These are phyloP conservation scores for Tragelaphus buxtoni DNA, from an alignment of 2,113 vertebrate species.

Conservation along the genomic window DNA sequence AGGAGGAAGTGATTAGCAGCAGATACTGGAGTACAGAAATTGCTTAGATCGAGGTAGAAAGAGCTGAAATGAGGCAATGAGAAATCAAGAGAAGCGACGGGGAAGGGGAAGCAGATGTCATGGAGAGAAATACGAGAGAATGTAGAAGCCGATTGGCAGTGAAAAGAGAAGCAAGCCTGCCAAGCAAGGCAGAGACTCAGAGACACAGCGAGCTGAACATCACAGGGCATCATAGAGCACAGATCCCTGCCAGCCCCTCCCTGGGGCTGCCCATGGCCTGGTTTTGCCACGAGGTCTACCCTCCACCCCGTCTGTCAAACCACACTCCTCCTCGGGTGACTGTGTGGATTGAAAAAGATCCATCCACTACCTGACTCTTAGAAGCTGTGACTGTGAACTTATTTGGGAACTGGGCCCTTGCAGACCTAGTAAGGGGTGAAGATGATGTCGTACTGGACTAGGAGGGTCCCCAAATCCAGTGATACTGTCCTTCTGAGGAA, in stretches of 20 bases:
- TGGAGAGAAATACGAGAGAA: accelerated
- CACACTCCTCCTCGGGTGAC: neutral
- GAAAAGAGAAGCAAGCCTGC: neutral
- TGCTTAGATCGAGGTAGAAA: accelerated
- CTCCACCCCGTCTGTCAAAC: accelerated
- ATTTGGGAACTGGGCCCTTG: neutral
- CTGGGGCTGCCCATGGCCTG: accelerated
- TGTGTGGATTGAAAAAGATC: accelerated
- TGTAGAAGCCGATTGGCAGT: accelerated
- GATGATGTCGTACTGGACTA: neutral
- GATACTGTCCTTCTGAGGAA: neutral
- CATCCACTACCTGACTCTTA: accelerated
- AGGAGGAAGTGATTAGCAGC: neutral
- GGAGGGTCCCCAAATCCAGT: neutral
- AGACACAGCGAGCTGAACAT: neutral
- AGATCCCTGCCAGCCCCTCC: too few relatives aligned
- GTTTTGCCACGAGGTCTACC: accelerated
- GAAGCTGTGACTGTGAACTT: neutral
- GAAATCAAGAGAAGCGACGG: accelerated
- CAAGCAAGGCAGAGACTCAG: accelerated
- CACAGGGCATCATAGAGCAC: accelerated
- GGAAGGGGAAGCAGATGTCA: neutral
- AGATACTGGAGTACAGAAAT: neutral
- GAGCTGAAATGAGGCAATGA: accelerated
- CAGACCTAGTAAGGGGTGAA: neutral